phyloP scores from a whole-genome alignment of 2,113 vertebrate genomes.

The Argyrosomus japonicus region DNA sequence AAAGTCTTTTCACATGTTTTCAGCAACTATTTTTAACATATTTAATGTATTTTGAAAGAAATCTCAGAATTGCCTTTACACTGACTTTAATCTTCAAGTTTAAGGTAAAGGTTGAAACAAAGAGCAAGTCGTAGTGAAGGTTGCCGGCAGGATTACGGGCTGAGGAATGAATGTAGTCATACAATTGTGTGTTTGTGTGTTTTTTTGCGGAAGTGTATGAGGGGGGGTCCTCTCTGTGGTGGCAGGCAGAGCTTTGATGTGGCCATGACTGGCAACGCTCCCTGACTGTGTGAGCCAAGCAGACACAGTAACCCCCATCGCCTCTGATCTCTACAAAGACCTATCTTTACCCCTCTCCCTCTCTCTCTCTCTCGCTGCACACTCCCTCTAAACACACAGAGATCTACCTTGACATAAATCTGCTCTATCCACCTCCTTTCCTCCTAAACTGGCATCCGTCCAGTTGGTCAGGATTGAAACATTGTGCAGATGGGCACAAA shows the following conservation, averaged over 20 bases:
- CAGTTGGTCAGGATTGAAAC: slow-evolving; percentile 55
- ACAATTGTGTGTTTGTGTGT: slow-evolving; percentile 4
- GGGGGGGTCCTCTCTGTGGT: slow-evolving; percentile 22
- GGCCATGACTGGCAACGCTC: slow-evolving; percentile 48
- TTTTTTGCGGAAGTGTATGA: slow-evolving; percentile 19
- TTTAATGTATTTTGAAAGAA: too few species aligned
- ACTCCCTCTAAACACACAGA: neutral
- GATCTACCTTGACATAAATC: slow-evolving; percentile 44
- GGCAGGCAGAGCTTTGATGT: slow-evolving; percentile 70
- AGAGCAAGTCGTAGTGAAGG: slow-evolving; percentile 6
- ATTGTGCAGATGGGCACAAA: slow-evolving; percentile 70
- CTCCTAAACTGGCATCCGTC: slow-evolving; percentile 50
- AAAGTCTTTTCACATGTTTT: too few species aligned
- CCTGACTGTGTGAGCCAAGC: slow-evolving; percentile 53
- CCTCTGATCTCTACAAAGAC: slow-evolving; percentile 71
- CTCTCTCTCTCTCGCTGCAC: slow-evolving; percentile 4
- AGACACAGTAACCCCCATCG: slow-evolving; percentile 50
- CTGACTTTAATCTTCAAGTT: neutral
- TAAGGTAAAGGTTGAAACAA: neutral
- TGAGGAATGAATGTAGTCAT: neutral
- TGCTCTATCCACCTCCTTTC: slow-evolving; percentile 22
- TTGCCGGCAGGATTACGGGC: neutral
- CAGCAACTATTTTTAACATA: too few species aligned
- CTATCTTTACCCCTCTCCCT: slow-evolving; percentile 40
- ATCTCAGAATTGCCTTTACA: too few species aligned